Evolutionary conservation across 2,113 vertebrate genomes (phyloP), one percentile per base, ranked within the genome.

Genomic region (Merops nubicus): DNA sequence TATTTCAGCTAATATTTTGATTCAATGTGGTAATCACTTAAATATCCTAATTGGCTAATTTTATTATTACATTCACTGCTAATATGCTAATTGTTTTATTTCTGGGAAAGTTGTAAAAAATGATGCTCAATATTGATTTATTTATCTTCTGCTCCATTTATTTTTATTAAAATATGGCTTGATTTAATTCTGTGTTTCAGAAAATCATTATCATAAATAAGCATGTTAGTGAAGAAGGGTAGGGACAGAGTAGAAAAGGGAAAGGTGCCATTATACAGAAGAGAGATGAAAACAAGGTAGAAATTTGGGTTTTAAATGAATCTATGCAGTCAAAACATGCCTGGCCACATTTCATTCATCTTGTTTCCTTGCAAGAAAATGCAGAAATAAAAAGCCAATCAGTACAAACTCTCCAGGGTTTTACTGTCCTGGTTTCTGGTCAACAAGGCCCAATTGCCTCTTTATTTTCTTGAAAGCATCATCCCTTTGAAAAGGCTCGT

Each of bases 21-120:
- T 65, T 96, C 56, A 63, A 19, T 79, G 67, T 74, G n/a, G 23
- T 89, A 90, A 91, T 91, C 91, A 59, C 67, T 92, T 94, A 83
- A 88, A 79, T 80, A 83, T 85, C 78, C 70, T 91, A 95, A 95
- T 93, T 95, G 85, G 74, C 74, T 91, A 51, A 89, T 95, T 96
- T 85, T 69, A 53, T 79, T 94, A 85, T 88, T 91, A 31, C 50
- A 31, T 73, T 80, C 51, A 36, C 62, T 89, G 59, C 74, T 95
- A 74, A 95, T 83, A 89, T 63, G 70, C 42, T 96, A 93, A 89
- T 91, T 94, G 81, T 93, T 97, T 97, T 92, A 73, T 96, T 95
- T 91, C 91, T 88, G 68, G 43, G 51, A 38, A 94, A 78, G 84
- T 22, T 81, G 70, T 84, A 60, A 88, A 94, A 95, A 95, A 60